Conservation (phyloP, 2,888 invertebrate genomes). For the Villa cingulata region DNA sequence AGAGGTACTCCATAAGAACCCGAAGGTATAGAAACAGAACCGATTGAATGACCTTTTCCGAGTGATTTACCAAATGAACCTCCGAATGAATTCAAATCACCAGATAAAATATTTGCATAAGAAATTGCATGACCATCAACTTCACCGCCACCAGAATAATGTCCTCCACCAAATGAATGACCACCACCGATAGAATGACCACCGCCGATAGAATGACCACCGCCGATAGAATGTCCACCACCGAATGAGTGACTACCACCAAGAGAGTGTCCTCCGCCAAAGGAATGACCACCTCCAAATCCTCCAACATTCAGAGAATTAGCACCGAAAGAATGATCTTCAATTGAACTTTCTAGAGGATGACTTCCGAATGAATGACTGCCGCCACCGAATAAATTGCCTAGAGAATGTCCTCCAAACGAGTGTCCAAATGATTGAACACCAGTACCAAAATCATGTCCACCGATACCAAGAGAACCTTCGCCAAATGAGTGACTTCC, state of each 20-base stretch:
- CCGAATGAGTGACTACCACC: constrained; percentile 5
- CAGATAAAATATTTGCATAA: neutral
- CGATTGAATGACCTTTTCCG: constrained; percentile 10
- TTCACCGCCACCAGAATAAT: constrained; percentile 7
- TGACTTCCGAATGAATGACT: neutral
- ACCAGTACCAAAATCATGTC: neutral
- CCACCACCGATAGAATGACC: constrained; percentile 1
- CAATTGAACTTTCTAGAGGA: neutral
- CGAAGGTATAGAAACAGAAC: constrained; percentile 13
- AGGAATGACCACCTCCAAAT: constrained; percentile 1
- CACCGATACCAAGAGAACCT: neutral
- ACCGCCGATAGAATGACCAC: constrained; percentile 2
- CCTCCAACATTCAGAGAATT: neutral
- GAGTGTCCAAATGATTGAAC: neutral
- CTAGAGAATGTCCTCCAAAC: neutral
- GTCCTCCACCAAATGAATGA: constrained; percentile 1
- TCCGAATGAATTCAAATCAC: neutral
- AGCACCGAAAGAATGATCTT: neutral
- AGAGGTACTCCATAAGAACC: constrained; percentile 16
- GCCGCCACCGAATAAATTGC: neutral
- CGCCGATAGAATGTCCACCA: neutral
- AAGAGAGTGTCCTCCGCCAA: constrained; percentile 6
- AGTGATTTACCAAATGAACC: constrained; percentile 1
- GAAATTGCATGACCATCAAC: neutral
- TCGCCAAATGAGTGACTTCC: neutral